These are phyloP conservation scores for Tupiocoris notatus DNA, from an alignment of 2,888 invertebrate species.

Conservation along the genomic window DNA sequence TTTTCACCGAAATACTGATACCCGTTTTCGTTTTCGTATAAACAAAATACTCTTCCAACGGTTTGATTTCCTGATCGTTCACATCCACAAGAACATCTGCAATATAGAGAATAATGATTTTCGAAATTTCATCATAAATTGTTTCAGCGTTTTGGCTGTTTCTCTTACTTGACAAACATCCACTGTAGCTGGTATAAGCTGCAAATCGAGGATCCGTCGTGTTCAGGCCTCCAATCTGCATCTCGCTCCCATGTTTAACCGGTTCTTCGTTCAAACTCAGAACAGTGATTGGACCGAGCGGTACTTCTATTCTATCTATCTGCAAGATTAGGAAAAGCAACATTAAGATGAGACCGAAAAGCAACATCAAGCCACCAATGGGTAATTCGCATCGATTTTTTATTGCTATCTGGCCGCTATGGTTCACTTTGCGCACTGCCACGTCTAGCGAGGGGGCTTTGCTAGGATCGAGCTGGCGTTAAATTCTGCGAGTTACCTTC, in stretches of 20 bases:
- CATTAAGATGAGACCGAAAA: too few species aligned
- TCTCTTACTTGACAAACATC: slow-evolving; percentile 80
- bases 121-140: background rate
- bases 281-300: slow-evolving; percentile 66
- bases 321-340: too few species aligned
- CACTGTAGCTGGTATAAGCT: slow-evolving; percentile 82
- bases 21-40: slow-evolving; percentile 81
- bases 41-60: slow-evolving; percentile 88
- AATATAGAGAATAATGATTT: background rate
- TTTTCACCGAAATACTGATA: slow-evolving; percentile 76
- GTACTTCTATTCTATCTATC: slow-evolving; percentile 74
- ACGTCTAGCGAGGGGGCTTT: too few species aligned
- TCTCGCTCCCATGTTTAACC: slow-evolving; percentile 67
- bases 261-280: slow-evolving; percentile 68
- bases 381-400: too few species aligned
- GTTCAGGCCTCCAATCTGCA: slow-evolving; percentile 83
- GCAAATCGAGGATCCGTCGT: slow-evolving; percentile 78
- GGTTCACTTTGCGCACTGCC: too few species aligned
- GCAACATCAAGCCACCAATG: too few species aligned
- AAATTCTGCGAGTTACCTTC: too few species aligned
- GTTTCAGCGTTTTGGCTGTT: too few species aligned
- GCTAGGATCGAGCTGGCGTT: too few species aligned
- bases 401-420: too few species aligned
- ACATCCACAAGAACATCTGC: slow-evolving; percentile 83
- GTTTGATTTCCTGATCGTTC: slow-evolving; percentile 78